Percentiles rank a stretch among this genome's conserved stretches.
phyloP scores from a whole-genome alignment of 2,113 vertebrate species.

The Erpornis zantholeuca region DNA sequence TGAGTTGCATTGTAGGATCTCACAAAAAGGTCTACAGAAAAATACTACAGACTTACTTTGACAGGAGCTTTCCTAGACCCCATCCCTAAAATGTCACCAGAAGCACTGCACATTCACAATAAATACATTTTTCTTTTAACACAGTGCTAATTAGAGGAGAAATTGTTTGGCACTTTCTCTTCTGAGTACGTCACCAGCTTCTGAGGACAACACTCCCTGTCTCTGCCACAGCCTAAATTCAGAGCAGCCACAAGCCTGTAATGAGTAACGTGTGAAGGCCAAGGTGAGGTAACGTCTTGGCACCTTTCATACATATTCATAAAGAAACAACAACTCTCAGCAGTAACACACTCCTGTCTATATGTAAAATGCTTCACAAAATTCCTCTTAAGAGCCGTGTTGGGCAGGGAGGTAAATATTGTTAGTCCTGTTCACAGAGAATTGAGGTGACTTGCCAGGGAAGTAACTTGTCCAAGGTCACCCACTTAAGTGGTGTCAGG shows the following conservation, averaged over 20 bases:
- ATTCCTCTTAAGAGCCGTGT: not conserved
- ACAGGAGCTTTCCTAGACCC: not conserved
- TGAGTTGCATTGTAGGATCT: not conserved
- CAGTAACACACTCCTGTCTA: not conserved
- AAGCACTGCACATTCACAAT: not conserved
- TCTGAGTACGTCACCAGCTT: not conserved
- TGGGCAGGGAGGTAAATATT: not conserved
- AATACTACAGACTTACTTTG: not conserved
- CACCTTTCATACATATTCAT: constrained; percentile 10
- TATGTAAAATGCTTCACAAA: not conserved
- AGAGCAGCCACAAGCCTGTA: not conserved
- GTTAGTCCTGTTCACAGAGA: not conserved
- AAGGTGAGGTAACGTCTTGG: constrained; percentile 16
- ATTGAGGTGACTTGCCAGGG: not conserved
- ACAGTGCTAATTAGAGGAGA: not conserved
- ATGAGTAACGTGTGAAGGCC: not conserved
- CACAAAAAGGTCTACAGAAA: not conserved
- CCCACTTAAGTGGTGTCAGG: not conserved
- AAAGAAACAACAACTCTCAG: constrained; percentile 33
- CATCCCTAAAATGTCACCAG: not conserved
- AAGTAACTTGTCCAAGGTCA: constrained; percentile 8
- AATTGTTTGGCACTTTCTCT: constrained; percentile 34
- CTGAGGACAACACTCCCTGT: not conserved
- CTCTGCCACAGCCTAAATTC: constrained; percentile 4
- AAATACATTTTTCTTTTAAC: not conserved